Evolutionary conservation across 2,888 invertebrate species (phyloP), one percentile per base, ranked within the genome.

Genomic region (Heliconius ethilla): DNA sequence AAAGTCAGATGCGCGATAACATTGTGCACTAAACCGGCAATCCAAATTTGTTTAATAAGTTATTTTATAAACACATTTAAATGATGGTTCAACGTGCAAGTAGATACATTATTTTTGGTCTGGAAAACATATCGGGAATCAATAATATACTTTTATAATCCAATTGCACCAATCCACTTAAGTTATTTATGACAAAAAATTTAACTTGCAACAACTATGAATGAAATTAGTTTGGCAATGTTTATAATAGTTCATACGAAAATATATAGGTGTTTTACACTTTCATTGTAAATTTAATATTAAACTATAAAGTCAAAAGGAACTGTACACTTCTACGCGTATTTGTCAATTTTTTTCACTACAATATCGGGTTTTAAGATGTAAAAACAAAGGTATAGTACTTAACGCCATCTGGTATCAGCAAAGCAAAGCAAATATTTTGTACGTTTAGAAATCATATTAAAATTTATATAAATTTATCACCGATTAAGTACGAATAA

Each of bases 331-430:
- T 77, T 70, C 79, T 81, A 66, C 79, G 77, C 80, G 70, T 76
- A 78, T 78, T 77, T 75, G 77, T 75, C 77, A 81, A 65, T 79
- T 79, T 75, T 76, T 79, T 65, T 67, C 67, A 40, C 67, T 70
- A 73, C 73, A 66, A 66, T 51, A 66, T 75, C 29, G 29, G 22
- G 18, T 65, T 27, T 7, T 25, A 40, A 18, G 5, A 65, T 40
- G 45, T 45, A 76, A 80, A 75, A 75, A 75, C 69, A 75, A 72
- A 27, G 70, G 27, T 40, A 10, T 18, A 63, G 6, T 73, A 27
- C 25, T 25, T 33, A 74, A 10, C 73, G 73, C 73, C 73, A 63
- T 74, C 73, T 74, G 63, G 73, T 63, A n/a, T 11, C 11, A 67
- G 0, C 37, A n/a, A n/a, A 37, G 37, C 4, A 22, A 10, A 67